Conservation (phyloP, 2,797 vertebrate species). For the Nyctalus aviator region DNA sequence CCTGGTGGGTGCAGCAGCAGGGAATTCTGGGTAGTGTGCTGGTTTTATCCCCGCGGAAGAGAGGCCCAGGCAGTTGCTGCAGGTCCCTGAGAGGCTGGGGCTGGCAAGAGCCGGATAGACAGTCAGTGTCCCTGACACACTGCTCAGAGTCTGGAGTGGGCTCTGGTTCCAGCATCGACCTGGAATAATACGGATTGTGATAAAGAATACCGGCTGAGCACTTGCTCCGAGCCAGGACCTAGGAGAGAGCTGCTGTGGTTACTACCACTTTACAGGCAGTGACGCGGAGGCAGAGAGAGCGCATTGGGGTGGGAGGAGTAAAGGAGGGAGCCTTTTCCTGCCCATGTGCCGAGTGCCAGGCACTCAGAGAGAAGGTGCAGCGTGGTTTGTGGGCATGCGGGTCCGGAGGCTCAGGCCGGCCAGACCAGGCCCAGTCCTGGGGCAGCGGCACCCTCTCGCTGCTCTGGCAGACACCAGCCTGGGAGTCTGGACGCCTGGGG, state of each 20-base stretch:
- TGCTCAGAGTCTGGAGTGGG: not conserved
- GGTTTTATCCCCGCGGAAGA: not conserved
- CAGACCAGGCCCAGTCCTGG: not conserved
- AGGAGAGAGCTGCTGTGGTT: accelerated
- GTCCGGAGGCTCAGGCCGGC: not conserved
- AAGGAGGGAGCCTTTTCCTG: not conserved
- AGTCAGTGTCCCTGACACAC: not conserved
- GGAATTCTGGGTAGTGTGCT: not conserved
- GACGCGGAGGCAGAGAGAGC: not conserved
- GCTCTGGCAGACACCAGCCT: not conserved
- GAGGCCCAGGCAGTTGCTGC: not conserved
- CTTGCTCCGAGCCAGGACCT: not conserved
- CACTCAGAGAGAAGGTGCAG: not conserved
- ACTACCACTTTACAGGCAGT: not conserved
- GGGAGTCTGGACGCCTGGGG: not conserved
- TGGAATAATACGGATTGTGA: not conserved
- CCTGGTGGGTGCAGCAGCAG: not conserved
- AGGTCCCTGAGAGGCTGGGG: not conserved
- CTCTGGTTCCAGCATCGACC: not conserved
- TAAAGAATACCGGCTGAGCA: not conserved
- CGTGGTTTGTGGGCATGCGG: accelerated
- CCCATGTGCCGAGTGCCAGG: not conserved
- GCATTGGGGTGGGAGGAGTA: not conserved
- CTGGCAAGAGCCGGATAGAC: not conserved
- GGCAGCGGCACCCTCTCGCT: accelerated